Evolutionary conservation across 2,888 invertebrate species (phyloP).

Genomic region (Perizoma affinitatum): DNA sequence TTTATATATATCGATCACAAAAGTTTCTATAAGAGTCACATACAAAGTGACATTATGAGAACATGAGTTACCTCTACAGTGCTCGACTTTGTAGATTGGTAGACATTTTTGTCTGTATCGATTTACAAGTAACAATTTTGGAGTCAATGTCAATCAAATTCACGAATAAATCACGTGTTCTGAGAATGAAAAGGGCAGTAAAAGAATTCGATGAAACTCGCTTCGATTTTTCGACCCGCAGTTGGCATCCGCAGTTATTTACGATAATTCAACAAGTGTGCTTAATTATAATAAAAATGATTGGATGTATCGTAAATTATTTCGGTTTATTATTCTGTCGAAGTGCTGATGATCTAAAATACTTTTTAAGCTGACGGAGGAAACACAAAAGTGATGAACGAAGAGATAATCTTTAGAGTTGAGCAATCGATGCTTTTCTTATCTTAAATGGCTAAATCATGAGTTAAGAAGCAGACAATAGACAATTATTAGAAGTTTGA

Average conservation of each 20-base stretch:
- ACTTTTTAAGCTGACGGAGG: background rate
- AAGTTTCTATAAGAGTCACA: too few species aligned
- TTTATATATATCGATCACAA: too few species aligned
- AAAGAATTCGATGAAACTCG: conserved; percentile 11
- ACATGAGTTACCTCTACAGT: too few species aligned
- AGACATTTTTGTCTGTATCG: too few species aligned
- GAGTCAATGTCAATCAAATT: conserved; percentile 16
- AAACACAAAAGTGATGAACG: background rate
- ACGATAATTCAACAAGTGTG: conserved; percentile 34
- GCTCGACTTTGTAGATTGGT: too few species aligned
- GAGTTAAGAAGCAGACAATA: too few species aligned
- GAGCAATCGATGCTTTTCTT: background rate
- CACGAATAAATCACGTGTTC: conserved; percentile 15
- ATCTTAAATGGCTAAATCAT: too few species aligned
- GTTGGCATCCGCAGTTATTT: conserved; percentile 28
- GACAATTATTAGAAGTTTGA: conserved; percentile 27
- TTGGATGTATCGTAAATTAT: conserved; percentile 21
- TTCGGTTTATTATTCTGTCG: conserved; percentile 18
- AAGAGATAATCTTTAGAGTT: background rate
- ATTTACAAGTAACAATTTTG: too few species aligned
- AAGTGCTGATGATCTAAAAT: conserved; percentile 4
- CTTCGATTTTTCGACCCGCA: conserved; percentile 21
- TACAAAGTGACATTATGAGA: too few species aligned
- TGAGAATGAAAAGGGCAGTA: conserved; percentile 15
- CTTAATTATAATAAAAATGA: conserved; percentile 32